Evolutionary conservation across 2,113 vertebrate genomes (phyloP), one percentile per base, ranked within the genome.

Genomic region (Emydura subglobosa): DNA sequence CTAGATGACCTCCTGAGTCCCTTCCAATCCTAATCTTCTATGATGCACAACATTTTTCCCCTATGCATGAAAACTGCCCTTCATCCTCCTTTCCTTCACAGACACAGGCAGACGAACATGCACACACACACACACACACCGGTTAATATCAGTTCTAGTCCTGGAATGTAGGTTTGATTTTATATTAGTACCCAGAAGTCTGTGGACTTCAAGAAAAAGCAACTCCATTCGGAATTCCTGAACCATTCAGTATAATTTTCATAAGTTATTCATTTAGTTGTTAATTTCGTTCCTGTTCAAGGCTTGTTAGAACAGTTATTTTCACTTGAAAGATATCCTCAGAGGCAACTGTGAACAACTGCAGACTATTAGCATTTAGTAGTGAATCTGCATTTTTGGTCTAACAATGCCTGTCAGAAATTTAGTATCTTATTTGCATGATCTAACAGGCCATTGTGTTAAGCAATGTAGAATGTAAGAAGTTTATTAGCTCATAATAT

Each of bases 231-330:
- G 96, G 91, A 90, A 96, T 89, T 95, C 59, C 94, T 88, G 89
- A 91, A 91, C 81, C 74, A 86, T 90, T 96, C 85, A 88, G 53
- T 83, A 93, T 65, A 59, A 22, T 89, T 49, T 79, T 54, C 74
- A 97, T 98, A 95, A 42, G 87, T 97, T 97, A 97, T 97, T 97
- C 92, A 97, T 96, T 97, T 83, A 87, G 74, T 94, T 97, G 88
- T 82, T 97, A 87, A 94, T 92, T 97, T 97, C 90, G 79, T 97
- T 97, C 93, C 93, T 96, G 83, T 96, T 97, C 87, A 50, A 95
- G 91, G 91, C 97, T 97, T 98, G 89, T 97, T 97, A 96, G 91
- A 97, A 96, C 90, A 97, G 92, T 97, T 96, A 96, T 97, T 98
- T 97, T 97, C 96, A 96, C 95, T 97, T 96, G 95, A 96, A 96